A percentile compares a stretch with the other conserved stretches of the same genome.
Evolutionary conservation across 2,113 vertebrate genomes (phyloP).

Genomic region (Origma solitaria): DNA sequence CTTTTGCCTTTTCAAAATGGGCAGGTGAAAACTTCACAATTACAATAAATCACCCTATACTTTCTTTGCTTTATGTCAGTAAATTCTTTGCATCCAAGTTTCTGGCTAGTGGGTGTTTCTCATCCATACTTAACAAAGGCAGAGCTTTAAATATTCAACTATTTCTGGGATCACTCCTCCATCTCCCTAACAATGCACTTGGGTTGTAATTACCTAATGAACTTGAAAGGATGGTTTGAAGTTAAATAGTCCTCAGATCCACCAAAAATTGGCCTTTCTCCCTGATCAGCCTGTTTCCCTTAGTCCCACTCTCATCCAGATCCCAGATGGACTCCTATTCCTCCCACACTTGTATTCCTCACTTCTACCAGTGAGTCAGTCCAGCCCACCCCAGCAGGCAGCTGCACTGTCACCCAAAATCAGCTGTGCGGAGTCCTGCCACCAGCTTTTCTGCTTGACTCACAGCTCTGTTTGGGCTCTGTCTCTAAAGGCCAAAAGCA

Average conservation of each 20-base stretch:
- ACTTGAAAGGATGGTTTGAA: background rate
- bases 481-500: background rate
- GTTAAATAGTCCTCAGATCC: background rate
- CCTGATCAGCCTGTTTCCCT: background rate
- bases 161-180: background rate
- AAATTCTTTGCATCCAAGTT: background rate
- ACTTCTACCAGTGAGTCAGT: slow-evolving; percentile 48
- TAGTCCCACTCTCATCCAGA: background rate
- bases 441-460: slow-evolving; percentile 36
- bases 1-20: background rate
- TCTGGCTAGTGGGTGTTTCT: background rate
- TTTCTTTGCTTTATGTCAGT: background rate
- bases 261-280: background rate
- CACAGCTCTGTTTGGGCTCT: slow-evolving; percentile 29
- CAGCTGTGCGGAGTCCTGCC: slow-evolving; percentile 11
- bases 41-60: background rate
- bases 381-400: slow-evolving; percentile 45
- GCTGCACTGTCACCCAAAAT: slow-evolving; percentile 37
- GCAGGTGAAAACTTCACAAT: background rate
- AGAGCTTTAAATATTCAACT: background rate
- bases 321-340: slow-evolving; percentile 48
- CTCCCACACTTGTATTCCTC: slow-evolving; percentile 36
- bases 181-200: background rate
- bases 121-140: background rate
- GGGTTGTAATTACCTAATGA: background rate